Base-by-base conservation (phyloP, 2,797 vertebrate genomes). In the Tamandua tetradactyla region DNA sequence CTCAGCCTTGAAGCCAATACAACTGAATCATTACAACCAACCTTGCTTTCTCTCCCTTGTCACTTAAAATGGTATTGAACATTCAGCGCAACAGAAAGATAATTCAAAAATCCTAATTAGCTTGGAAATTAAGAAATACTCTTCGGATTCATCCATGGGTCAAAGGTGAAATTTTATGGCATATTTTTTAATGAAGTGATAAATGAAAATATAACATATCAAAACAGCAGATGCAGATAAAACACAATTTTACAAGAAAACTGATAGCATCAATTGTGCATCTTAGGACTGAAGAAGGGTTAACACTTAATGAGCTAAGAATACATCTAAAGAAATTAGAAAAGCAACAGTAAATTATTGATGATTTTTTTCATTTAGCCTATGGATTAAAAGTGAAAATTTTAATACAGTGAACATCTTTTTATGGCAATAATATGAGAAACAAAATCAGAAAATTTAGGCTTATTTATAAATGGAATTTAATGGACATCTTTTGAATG, bases 251-350 rank as follows among this genome's bases (percentile, higher is more conserved):
- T 55, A 47, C 15, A 87, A 35, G 49, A 66, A 93, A 87, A 91
- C 71, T 25, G 3, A 68, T 37, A 66, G 35, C 5, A 49, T 80
- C 79, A 76, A 82, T 47, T 82, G 30, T 35, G 30, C 23, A n/a
- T 78, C 55, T 3, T 78, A 30, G 14, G 13, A 66, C 72, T 32
- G 35, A 83, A 49, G 78, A 83, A 92, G 83, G 52, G 11, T 22
- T 49, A 84, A 78, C 5, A 72, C 59, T 64, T 71, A 57, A 82
- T 52, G 49, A 80, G n/a, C 7, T 52, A 42, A 85, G 13, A n/a
- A 85, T 57, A 64, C 37, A 72, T 76, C 81, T 90, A 2, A 62
- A 95, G 35, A 93, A 81, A 64, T 68, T 35, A 61, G n/a, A 62
- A 62, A 59, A 71, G 62, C 22, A 88, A 30, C 15, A 84, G 11